These are phyloP conservation scores for Lepus townsendii DNA, from an alignment of 2,797 vertebrate genomes.

Conservation along the genomic window DNA sequence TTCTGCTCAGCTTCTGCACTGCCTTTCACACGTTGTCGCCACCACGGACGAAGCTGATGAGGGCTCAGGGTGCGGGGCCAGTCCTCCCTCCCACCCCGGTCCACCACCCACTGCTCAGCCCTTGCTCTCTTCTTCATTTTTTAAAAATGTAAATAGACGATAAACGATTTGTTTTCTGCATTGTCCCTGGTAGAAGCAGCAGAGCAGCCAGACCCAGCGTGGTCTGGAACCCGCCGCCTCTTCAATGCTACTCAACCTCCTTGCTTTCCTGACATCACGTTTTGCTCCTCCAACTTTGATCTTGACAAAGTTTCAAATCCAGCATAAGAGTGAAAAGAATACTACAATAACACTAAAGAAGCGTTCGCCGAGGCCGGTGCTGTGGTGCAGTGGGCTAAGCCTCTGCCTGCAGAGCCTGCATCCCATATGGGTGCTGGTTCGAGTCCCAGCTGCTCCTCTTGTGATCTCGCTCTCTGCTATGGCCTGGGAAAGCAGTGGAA, in stretches of 20 bases:
- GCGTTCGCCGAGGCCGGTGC: no score
- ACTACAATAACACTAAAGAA: background rate
- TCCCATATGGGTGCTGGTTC: no score
- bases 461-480: no score
- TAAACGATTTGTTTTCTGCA: background rate
- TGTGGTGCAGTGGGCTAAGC: no score
- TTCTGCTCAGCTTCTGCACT: background rate
- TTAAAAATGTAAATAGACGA: no score
- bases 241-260: background rate
- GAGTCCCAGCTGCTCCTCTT: no score
- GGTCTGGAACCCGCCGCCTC: background rate
- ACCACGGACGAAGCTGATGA: background rate
- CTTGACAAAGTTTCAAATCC: background rate
- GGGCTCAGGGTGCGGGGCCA: background rate
- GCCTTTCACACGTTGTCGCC: fast-evolving
- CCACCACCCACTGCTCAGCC: background rate
- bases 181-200: background rate
- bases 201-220: no score
- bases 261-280: background rate
- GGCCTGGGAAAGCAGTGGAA: no score
- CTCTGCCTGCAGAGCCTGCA: no score
- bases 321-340: background rate
- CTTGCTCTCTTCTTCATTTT: background rate
- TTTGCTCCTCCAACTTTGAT: conserved; percentile 12
- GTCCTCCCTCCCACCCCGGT: fast-evolving